These are phyloP conservation scores for Plecotus auritus DNA, from an alignment of 2,113 vertebrate species.

Conservation along the genomic window DNA sequence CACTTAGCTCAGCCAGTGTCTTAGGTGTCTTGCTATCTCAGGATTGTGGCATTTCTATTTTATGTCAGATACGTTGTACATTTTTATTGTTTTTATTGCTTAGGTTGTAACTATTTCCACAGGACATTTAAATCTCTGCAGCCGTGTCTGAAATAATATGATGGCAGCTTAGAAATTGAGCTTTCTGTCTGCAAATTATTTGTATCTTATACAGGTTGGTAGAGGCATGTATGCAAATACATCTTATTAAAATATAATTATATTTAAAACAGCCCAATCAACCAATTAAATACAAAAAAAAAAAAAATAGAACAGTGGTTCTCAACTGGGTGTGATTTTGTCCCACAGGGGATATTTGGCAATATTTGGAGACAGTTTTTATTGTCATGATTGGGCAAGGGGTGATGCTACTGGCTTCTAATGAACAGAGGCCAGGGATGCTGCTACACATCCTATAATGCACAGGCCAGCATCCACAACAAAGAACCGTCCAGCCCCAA, in stretches of 20 bases:
- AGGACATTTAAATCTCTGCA: constrained; percentile 48
- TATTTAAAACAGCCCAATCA: background rate
- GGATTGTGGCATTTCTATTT: constrained; percentile 65
- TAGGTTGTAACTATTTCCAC: constrained; percentile 32
- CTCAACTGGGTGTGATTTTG: background rate
- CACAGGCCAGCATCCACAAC: background rate
- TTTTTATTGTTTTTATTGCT: constrained; percentile 75
- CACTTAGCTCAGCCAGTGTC: constrained; percentile 84
- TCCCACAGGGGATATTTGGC: background rate
- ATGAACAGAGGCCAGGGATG: too few relatives aligned
- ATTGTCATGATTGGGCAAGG: background rate
- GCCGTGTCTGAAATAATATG: constrained; percentile 38
- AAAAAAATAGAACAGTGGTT: background rate
- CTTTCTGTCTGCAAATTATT: constrained; percentile 15
- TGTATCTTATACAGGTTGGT: background rate
- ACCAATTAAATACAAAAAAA: background rate
- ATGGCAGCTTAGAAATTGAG: constrained; percentile 37
- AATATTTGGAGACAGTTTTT: background rate
- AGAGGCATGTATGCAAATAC: too few relatives aligned
- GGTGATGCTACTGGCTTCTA: background rate
- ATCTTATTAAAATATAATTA: background rate
- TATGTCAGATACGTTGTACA: constrained; percentile 52
- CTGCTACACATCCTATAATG: rapidly evolving
- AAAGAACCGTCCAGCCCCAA: background rate
- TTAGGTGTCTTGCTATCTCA: constrained; percentile 82